Evolutionary conservation across 1,140 invertebrate species (phyloP), one percentile per base, ranked within the genome.

Genomic region (Lithobius niger): DNA sequence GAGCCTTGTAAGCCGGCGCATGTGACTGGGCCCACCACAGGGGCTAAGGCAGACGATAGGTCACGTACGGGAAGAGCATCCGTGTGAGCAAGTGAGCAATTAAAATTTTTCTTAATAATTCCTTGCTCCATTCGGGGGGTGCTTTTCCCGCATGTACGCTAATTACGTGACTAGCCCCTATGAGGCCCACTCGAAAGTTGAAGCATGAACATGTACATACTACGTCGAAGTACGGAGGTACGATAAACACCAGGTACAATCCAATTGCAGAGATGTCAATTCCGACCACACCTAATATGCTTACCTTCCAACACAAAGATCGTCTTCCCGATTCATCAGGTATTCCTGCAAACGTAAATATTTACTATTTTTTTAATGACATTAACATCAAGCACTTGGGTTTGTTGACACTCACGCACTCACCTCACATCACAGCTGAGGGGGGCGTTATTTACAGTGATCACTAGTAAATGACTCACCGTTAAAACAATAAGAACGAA

Each of bases 251-350:
- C n/a, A n/a, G n/a, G n/a, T n/a, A n/a, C n/a, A n/a, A n/a, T n/a
- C n/a, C n/a, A n/a, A n/a, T n/a, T n/a, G n/a, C n/a, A n/a, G n/a
- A n/a, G n/a, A n/a, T n/a, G n/a, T n/a, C n/a, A n/a, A n/a, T n/a
- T n/a, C n/a, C n/a, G n/a, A n/a, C n/a, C n/a, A n/a, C n/a, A n/a
- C n/a, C n/a, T n/a, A n/a, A n/a, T n/a, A n/a, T n/a, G n/a, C n/a
- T 53, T 45, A 60, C 59, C 36, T 83, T 86, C 88, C 88, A 93
- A 58, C 85, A 85, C 15, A 86, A 63, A 1, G 86, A 75, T 52
- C 87, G 71, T 45, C 82, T 72, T 0, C 84, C 83, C 58, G 80
- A 79, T 62, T 86, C 83, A 66, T 92, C 86, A 19, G 87, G 87
- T 55, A 89, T 82, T 49, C 86, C 86, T 88, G 62, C 55, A 67